phyloP scores from a whole-genome alignment of 2,888 invertebrate genomes.

The Hartigia nigra region DNA sequence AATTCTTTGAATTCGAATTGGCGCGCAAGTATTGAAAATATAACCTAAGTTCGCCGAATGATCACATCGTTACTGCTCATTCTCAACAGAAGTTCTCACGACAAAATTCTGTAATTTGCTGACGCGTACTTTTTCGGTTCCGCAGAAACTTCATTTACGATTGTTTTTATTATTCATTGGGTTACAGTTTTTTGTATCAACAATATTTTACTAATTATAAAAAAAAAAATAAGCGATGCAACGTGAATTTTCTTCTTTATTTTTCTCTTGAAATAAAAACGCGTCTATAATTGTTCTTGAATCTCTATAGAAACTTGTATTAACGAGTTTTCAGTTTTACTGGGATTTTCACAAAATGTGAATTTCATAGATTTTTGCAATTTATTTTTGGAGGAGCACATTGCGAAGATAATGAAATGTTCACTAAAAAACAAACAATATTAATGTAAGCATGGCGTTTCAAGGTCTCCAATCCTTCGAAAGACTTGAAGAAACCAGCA shows the following conservation, averaged over 20 bases:
- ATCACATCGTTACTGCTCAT: slow-evolving; percentile 2
- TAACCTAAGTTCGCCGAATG: slow-evolving; percentile 52
- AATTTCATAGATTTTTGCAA: not conserved
- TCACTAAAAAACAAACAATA: not conserved
- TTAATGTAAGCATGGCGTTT: slow-evolving; percentile 51
- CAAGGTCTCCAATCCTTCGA: slow-evolving; percentile 85
- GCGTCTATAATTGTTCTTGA: not conserved
- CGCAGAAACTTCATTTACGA: not conserved
- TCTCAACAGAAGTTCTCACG: slow-evolving; percentile 24
- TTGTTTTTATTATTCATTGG: not conserved
- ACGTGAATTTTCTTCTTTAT: not conserved
- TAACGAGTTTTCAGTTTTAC: not conserved
- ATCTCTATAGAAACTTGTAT: not conserved
- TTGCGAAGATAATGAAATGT: slow-evolving; percentile 26
- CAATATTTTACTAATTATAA: not conserved
- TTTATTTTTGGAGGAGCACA: not conserved
- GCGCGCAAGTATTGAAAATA: slow-evolving; percentile 54
- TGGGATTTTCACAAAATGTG: not conserved
- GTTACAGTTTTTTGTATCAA: not conserved
- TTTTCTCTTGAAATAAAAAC: not conserved
- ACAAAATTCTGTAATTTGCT: not conserved
- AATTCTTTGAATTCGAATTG: slow-evolving; percentile 59
- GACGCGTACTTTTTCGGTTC: not conserved
- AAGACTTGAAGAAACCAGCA: slow-evolving; percentile 80
- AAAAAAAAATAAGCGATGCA: not conserved